These are phyloP conservation scores for Dasysyrphus tricinctus DNA, from an alignment of 2,888 invertebrate genomes.

Conservation along the genomic window DNA sequence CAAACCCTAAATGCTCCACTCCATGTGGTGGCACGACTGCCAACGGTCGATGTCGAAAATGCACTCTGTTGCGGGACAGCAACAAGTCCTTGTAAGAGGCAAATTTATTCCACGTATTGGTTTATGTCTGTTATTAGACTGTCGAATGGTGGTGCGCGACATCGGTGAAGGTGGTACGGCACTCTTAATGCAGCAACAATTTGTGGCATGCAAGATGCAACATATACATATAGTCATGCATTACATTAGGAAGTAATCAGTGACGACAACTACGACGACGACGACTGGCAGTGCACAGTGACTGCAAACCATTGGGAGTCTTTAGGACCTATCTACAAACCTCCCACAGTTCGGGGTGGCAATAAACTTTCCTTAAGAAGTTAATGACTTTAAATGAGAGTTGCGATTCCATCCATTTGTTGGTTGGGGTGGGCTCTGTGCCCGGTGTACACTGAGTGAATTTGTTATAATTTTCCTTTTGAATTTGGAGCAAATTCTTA, in stretches of 20 bases:
- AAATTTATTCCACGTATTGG: slow-evolving; percentile 72
- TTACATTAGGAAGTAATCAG: slow-evolving; percentile 66
- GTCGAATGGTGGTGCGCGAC: slow-evolving; percentile 56
- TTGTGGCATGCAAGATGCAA: slow-evolving; percentile 67
- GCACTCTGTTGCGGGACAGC: slow-evolving; percentile 68
- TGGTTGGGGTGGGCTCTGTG: not conserved
- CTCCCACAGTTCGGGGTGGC: slow-evolving; percentile 30
- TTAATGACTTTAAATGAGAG: slow-evolving; percentile 71
- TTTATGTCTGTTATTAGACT: slow-evolving; percentile 68
- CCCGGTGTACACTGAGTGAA: not conserved
- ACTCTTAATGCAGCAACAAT: slow-evolving; percentile 56
- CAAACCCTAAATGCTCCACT: not conserved
- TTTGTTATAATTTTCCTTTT: slow-evolving; percentile 24
- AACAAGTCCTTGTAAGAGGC: slow-evolving; percentile 65
- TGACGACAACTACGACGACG: slow-evolving; percentile 24
- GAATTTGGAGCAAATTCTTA: slow-evolving; percentile 7
- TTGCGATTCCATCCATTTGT: slow-evolving; percentile 35
- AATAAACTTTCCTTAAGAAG: slow-evolving; percentile 72
- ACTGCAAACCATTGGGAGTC: not conserved
- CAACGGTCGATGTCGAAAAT: slow-evolving; percentile 10
- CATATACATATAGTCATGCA: slow-evolving; percentile 27
- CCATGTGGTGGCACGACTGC: slow-evolving; percentile 12
- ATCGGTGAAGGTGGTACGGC: slow-evolving; percentile 28
- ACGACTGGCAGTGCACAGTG: slow-evolving; percentile 10
- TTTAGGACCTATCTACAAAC: not conserved